phyloP scores from a whole-genome alignment of 2,113 vertebrate species.

The Pollachius pollachius region DNA sequence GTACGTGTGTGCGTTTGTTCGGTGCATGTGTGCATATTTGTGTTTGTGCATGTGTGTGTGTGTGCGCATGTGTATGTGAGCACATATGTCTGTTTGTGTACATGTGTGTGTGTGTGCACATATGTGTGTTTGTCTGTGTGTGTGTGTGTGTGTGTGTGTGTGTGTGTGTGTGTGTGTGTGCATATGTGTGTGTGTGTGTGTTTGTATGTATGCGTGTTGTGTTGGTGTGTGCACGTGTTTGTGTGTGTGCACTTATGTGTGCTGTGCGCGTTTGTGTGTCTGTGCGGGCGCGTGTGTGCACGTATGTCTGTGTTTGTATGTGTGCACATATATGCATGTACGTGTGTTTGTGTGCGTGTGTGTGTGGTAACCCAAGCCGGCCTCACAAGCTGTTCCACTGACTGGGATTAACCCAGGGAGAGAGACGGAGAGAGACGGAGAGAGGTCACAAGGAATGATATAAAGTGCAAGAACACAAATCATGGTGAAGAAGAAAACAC shows the following conservation, averaged over 20 bases:
- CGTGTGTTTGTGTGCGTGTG: too few species aligned
- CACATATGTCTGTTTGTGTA: too few species aligned
- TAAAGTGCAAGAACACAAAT: conserved; percentile 4
- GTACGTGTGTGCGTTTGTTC: too few species aligned
- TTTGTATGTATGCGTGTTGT: neutral
- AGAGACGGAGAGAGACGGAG: neutral
- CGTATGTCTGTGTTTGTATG: neutral
- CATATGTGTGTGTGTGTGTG: too few species aligned
- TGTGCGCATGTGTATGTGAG: neutral
- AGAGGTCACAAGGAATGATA: neutral
- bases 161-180: too few species aligned
- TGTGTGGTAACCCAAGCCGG: neutral
- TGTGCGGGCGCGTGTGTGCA: neutral
- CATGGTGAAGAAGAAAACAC: conserved; percentile 16
- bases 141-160: too few species aligned
- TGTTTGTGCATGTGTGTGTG: neutral
- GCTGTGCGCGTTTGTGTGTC: too few species aligned
- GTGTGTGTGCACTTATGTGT: neutral
- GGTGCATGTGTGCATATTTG: neutral
- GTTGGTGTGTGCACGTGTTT: neutral
- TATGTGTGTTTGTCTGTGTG: too few species aligned
- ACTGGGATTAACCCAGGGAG: conserved; percentile 9
- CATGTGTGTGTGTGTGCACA: too few species aligned
- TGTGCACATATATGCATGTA: neutral
- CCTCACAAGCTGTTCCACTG: conserved; percentile 6